Evolutionary conservation across 2,797 vertebrate species (phyloP).

Genomic region (Paedocypris micromegethes): DNA sequence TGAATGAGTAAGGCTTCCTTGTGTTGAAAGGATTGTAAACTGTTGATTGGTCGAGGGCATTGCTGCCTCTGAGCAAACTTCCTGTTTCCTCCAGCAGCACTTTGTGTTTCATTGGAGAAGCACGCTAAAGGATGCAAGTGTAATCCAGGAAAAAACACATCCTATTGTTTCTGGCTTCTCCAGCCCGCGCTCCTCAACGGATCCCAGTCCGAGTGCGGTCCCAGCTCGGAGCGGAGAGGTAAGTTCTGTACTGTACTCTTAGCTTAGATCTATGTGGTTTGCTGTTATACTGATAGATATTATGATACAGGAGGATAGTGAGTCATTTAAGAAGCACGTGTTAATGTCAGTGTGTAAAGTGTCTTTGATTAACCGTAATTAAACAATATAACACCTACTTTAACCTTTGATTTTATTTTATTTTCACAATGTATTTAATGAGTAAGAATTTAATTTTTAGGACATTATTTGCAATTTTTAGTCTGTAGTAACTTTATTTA

Average conservation of each 20-base stretch:
- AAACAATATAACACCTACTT: no score
- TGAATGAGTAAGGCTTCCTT: slow-evolving; percentile 42
- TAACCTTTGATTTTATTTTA: no score
- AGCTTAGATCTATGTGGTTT: no score
- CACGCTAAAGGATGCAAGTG: slow-evolving; percentile 63
- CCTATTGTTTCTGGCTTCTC: slow-evolving; percentile 62
- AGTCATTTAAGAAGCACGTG: no score
- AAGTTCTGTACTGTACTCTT: neutral
- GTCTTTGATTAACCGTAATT: no score
- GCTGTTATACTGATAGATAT: no score
- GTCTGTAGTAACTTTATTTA: no score
- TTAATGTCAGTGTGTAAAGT: no score
- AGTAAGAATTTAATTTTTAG: no score
- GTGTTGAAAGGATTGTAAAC: slow-evolving; percentile 56
- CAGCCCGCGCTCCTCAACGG: slow-evolving; percentile 31
- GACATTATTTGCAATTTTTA: no score
- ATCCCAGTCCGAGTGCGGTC: slow-evolving; percentile 10
- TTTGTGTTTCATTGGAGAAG: slow-evolving; percentile 56
- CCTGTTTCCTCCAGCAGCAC: slow-evolving; percentile 62
- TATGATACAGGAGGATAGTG: no score
- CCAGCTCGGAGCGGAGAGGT: slow-evolving; percentile 3
- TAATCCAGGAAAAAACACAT: slow-evolving; percentile 72
- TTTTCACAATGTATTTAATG: no score
- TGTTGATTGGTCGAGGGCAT: slow-evolving; percentile 58
- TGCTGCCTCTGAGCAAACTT: slow-evolving; percentile 63